Percentiles rank a stretch among this genome's conserved stretches.
Evolutionary conservation across 2,113 vertebrate genomes (phyloP).

Genomic region (Terrapene triunguis): DNA sequence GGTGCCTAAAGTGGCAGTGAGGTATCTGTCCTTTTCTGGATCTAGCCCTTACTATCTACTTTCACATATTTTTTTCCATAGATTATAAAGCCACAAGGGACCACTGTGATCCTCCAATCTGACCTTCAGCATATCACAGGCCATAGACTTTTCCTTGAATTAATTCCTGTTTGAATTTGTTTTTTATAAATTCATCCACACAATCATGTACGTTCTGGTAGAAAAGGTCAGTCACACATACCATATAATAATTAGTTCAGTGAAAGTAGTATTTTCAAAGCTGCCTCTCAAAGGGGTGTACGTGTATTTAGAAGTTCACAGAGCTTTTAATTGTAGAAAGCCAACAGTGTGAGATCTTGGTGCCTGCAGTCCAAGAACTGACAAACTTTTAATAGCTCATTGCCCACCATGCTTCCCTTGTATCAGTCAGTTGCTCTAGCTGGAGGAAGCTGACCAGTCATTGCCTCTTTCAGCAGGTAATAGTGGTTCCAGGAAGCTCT

Average conservation of each 20-base stretch:
- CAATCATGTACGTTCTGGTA: background rate
- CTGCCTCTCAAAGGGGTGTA: background rate
- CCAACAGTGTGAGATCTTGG: background rate
- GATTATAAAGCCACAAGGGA: background rate
- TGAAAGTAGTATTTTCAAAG: constrained; percentile 34
- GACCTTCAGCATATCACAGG: background rate
- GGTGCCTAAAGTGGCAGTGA: background rate
- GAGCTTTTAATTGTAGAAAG: background rate
- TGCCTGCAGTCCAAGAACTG: constrained; percentile 11
- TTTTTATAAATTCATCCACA: background rate
- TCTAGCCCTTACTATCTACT: background rate
- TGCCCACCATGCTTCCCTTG: background rate
- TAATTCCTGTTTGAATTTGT: background rate
- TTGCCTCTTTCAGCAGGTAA: background rate
- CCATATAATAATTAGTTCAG: constrained; percentile 1
- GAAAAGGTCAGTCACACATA: constrained; percentile 27
- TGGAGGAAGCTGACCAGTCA: background rate
- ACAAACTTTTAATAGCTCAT: background rate
- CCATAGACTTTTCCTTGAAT: background rate
- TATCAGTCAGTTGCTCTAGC: background rate
- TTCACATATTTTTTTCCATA: background rate
- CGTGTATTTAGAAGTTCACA: background rate
- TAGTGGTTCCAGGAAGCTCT: background rate
- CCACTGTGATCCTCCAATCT: background rate
- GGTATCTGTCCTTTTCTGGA: background rate